A percentile compares a stretch with the other conserved stretches of the same genome.
Conservation (phyloP, 2,888 invertebrate species). For the Sarcophaga rosellei region DNA sequence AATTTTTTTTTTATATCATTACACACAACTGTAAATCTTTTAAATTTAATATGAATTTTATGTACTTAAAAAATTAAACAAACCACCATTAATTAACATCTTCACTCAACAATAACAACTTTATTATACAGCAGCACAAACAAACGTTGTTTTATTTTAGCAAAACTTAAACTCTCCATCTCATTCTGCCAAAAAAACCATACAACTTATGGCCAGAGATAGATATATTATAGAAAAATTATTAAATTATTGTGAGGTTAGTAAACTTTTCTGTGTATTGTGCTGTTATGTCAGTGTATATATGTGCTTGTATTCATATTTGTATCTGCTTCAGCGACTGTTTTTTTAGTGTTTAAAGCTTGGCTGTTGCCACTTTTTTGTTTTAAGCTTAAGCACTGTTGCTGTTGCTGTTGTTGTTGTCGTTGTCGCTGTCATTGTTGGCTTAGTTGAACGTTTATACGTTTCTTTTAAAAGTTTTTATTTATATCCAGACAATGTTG, state of each 20-base stretch:
- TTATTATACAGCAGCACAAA: not conserved
- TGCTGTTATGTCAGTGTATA: not conserved
- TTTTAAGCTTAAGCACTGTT: slow-evolving; percentile 63
- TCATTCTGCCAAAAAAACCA: not conserved
- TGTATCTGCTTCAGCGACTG: not conserved
- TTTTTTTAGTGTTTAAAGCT: slow-evolving; percentile 34
- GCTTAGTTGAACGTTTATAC: slow-evolving; percentile 23
- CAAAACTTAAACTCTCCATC: not conserved
- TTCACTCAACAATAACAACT: not conserved
- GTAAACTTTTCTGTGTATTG: slow-evolving; percentile 15
- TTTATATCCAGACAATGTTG: slow-evolving; percentile 72
- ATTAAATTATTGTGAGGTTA: slow-evolving; percentile 8
- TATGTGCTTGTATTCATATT: not conserved
- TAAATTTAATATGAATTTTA: not conserved
- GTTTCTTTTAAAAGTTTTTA: slow-evolving; percentile 51
- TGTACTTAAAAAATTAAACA: not conserved
- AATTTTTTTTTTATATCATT: not conserved
- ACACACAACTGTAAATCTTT: not conserved
- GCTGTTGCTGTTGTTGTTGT: slow-evolving; percentile 57
- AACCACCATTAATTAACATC: not conserved
- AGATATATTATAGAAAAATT: not conserved
- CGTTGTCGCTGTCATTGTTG: slow-evolving; percentile 30
- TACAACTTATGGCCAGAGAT: not conserved
- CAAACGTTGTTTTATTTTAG: not conserved
- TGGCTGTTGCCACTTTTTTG: slow-evolving; percentile 56